phyloP scores from a whole-genome alignment of 2,797 vertebrate species.

The Distichodus sexfasciatus region DNA sequence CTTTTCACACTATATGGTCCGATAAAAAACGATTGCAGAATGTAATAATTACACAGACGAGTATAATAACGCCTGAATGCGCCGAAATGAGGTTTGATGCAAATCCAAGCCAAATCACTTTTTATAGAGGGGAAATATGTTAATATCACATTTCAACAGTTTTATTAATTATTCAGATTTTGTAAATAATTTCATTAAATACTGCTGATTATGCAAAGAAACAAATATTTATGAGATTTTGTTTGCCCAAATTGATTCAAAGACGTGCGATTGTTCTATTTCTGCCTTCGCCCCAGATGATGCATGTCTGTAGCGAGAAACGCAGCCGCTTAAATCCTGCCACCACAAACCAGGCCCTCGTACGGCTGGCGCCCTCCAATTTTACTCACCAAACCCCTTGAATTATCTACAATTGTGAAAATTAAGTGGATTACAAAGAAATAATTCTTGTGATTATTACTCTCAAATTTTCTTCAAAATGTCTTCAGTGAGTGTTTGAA shows the following conservation, averaged over 20 bases:
- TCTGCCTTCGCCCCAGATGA: conserved; percentile 2
- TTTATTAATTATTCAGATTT: conserved; percentile 60
- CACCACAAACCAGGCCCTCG: background rate
- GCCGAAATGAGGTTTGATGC: conserved; percentile 65
- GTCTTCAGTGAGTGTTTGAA: too few relatives aligned
- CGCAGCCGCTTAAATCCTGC: background rate
- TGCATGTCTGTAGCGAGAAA: background rate
- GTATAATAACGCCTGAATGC: conserved; percentile 66
- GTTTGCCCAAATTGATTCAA: conserved; percentile 30
- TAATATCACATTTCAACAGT: conserved; percentile 68
- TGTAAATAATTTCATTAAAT: conserved; percentile 77
- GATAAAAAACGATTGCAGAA: conserved; percentile 67
- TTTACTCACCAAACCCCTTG: too few relatives aligned
- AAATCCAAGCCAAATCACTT: conserved; percentile 70
- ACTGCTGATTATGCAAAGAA: conserved; percentile 63
- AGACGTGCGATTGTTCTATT: background rate
- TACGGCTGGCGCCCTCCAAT: too few relatives aligned
- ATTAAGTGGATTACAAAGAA: too few relatives aligned
- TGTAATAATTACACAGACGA: conserved; percentile 71
- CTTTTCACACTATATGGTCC: conserved; percentile 63
- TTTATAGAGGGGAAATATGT: conserved; percentile 67
- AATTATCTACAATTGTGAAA: too few relatives aligned
- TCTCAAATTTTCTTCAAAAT: too few relatives aligned
- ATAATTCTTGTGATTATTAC: too few relatives aligned
- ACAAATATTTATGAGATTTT: conserved; percentile 53